phyloP scores from a whole-genome alignment of 2,888 invertebrate genomes.

The Philereme transversata region DNA sequence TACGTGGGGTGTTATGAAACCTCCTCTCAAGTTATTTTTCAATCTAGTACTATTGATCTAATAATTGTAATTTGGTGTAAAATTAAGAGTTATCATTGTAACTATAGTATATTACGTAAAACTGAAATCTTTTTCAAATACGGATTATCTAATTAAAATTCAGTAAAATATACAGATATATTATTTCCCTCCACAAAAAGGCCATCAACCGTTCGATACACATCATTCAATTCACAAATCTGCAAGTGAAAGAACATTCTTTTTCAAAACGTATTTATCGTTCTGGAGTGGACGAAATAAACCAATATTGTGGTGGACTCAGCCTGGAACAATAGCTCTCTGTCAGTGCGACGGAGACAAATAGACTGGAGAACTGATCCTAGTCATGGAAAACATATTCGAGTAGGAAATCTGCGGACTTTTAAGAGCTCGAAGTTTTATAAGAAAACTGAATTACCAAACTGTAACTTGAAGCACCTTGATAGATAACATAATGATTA shows the following conservation, averaged over 20 bases:
- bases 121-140: no score
- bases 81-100: no score
- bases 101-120: no score
- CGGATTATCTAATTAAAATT: no score
- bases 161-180: background rate
- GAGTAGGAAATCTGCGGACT: slow-evolving; percentile 5
- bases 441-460: no score
- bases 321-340: slow-evolving; percentile 69
- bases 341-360: slow-evolving; percentile 71
- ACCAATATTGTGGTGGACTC: slow-evolving; percentile 71
- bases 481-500: no score
- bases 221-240: slow-evolving; percentile 36
- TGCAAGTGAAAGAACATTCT: slow-evolving; percentile 51
- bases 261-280: slow-evolving; percentile 60
- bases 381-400: slow-evolving; percentile 21
- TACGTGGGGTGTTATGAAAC: no score
- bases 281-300: slow-evolving; percentile 57
- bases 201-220: background rate
- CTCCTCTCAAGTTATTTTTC: no score
- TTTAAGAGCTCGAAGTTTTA: no score
- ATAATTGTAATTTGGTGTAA: no score
- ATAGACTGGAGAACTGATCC: slow-evolving; percentile 50
- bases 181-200: slow-evolving; percentile 1
- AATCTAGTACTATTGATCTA: no score
- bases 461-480: no score